Percentiles rank a stretch among this genome's conserved stretches.
Evolutionary conservation across 1,140 invertebrate genomes (phyloP).

Genomic region (Archivesica marissinica): DNA sequence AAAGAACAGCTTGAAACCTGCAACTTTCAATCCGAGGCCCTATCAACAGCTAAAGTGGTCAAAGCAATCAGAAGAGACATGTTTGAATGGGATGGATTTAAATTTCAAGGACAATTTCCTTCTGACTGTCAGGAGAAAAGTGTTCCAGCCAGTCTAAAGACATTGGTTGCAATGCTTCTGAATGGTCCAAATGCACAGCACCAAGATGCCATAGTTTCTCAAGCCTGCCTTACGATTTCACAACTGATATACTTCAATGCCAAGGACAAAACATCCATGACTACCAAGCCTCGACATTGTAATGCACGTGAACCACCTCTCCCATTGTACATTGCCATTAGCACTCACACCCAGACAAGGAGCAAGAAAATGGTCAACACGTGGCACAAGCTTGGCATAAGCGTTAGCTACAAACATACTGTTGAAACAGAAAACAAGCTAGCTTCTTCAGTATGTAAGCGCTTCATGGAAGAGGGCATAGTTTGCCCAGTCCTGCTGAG

Average conservation of each 20-base stretch:
- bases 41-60: constrained; percentile 4
- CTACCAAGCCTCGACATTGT: constrained; percentile 58
- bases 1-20: background rate
- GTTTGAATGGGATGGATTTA: too few relatives aligned
- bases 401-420: constrained; percentile 60
- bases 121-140: background rate
- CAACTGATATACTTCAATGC: too few relatives aligned
- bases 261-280: too few relatives aligned
- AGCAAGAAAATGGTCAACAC: constrained; percentile 63
- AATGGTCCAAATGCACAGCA: background rate
- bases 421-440: constrained; percentile 55
- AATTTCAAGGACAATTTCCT: background rate
- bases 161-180: background rate
- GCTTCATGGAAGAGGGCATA: constrained; percentile 47
- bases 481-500: constrained; percentile 58
- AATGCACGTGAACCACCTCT: constrained; percentile 63
- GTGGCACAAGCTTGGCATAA: constrained; percentile 54
- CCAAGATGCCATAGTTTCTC: too few relatives aligned
- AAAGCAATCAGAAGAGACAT: background rate
- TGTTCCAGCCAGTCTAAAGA: background rate
- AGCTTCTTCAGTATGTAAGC: constrained; percentile 12
- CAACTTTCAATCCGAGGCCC: constrained; percentile 52
- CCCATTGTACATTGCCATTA: constrained; percentile 66
- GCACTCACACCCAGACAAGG: constrained; percentile 61
- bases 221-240: too few relatives aligned